Evolutionary conservation across 1,140 invertebrate species (phyloP).

Genomic region (Drosophila pseudoobscura): DNA sequence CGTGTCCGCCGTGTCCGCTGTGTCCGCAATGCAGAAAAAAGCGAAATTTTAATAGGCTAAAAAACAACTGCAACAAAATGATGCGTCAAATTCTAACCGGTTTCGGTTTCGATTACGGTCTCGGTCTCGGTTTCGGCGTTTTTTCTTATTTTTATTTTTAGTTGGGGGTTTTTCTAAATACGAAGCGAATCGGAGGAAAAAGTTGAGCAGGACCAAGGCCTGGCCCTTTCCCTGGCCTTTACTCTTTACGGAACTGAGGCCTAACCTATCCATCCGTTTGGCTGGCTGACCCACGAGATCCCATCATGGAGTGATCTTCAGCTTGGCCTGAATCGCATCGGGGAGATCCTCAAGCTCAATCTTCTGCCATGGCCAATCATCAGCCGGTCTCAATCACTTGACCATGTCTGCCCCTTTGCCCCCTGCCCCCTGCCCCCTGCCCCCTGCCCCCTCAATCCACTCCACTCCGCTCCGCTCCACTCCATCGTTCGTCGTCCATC

Average conservation of each 20-base stretch:
- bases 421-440: no score
- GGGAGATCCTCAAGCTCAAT: conserved; percentile 29
- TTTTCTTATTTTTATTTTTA: not conserved
- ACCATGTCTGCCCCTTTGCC: conserved; percentile 8
- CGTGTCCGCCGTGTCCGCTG: conserved; percentile 35
- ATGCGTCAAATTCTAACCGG: conserved; percentile 67
- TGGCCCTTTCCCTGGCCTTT: no score
- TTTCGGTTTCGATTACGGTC: conserved; percentile 30
- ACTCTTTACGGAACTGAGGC: no score
- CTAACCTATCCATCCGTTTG: not conserved
- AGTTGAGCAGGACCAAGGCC: not conserved
- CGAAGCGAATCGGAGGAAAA: not conserved
- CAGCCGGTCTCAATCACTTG: conserved; percentile 39
- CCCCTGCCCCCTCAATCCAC: not conserved
- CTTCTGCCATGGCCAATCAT: conserved; percentile 20
- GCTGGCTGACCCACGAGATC: not conserved
- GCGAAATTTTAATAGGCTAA: conserved; percentile 66
- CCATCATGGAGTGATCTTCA: conserved; percentile 21
- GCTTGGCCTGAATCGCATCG: conserved; percentile 39
- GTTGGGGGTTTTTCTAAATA: conserved; percentile 4
- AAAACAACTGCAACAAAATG: conserved; percentile 16
- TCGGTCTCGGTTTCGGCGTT: conserved; percentile 44
- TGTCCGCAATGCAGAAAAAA: conserved; percentile 41
- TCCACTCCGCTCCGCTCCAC: not conserved
- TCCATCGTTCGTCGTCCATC: conserved; percentile 3